Base-by-base conservation (phyloP, 2,113 vertebrate species). In the Rattus rattus region DNA sequence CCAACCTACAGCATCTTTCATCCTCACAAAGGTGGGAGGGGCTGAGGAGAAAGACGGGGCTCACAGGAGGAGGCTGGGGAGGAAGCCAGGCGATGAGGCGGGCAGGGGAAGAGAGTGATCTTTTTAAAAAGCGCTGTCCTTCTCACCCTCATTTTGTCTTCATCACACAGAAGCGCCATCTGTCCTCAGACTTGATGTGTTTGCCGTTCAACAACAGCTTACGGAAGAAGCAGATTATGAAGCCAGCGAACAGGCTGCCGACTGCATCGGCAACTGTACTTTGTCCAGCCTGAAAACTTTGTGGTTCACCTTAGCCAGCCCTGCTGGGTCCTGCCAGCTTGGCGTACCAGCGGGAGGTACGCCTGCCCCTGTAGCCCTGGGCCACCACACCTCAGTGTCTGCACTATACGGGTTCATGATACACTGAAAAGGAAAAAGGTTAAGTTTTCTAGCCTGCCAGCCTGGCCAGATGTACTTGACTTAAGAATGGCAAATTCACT, bases 91-190 rank as follows among this genome's bases (percentile, higher is more conserved):
- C 67, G 72, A 39, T 69, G 22, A 67, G 72, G 76, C 76, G 83
- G 80, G 93, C 95, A 90, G 96, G 97, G 75, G 94, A 93, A 96
- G 95, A 91, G 94, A 97, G 96, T 17, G 2, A 94, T 95, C 97
- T 97, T 84, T 92, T 94, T 89, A 95, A 97, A 98, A 85, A 96
- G 98, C 94, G 97, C 90, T 90, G 97, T 96, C 96, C 96, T 97
- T 95, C 95, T 92, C 95, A 92, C 97, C 96, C 98, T 87, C 90
- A 7, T 97, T 95, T 98, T 97, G 98, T 97, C 97, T 95, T 97
- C 91, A 52, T 94, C 98, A 70, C 89, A 97, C 97, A 98, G 98
- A 98, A 98, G 97, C 98, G 77, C 98, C 98, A 98, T 99, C 98
- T 99, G 98, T 98, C 98, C 98, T 69, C 96, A 90, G 97, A 96